Evolutionary conservation across 2,888 invertebrate genomes (phyloP).

Genomic region (Scelioninae gen. 1): DNA sequence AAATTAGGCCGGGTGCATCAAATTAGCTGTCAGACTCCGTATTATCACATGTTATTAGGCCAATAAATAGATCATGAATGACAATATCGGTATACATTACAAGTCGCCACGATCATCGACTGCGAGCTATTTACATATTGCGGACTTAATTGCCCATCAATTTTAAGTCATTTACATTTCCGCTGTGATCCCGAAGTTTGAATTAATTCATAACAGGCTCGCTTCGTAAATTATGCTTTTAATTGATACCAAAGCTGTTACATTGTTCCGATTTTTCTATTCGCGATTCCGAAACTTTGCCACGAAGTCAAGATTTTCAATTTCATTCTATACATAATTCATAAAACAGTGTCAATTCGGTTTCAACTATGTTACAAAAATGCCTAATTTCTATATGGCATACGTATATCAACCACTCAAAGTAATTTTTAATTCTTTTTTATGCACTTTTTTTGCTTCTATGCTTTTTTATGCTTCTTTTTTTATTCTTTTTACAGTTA

Average conservation of each 20-base stretch:
- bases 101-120: slow-evolving; percentile 56
- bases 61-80: slow-evolving; percentile 67
- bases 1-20: slow-evolving; percentile 30
- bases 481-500: too few relatives aligned
- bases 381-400: too few relatives aligned
- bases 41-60: slow-evolving; percentile 63
- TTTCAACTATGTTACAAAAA: too few relatives aligned
- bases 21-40: slow-evolving; percentile 37
- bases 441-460: too few relatives aligned
- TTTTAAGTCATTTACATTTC: slow-evolving; percentile 69
- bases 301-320: background rate
- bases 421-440: too few relatives aligned
- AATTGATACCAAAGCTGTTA: slow-evolving; percentile 38
- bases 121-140: slow-evolving; percentile 66
- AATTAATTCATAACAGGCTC: slow-evolving; percentile 64
- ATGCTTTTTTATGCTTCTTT: too few relatives aligned
- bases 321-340: background rate
- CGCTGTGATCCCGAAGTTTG: slow-evolving; percentile 37
- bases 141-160: slow-evolving; percentile 67
- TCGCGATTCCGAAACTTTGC: background rate
- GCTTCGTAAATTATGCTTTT: slow-evolving; percentile 45
- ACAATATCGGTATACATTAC: slow-evolving; percentile 64
- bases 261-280: background rate
- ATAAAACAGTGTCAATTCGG: too few relatives aligned
- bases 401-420: too few relatives aligned